phyloP scores from a whole-genome alignment of 2,113 vertebrate genomes.

The Dissostichus mawsoni region DNA sequence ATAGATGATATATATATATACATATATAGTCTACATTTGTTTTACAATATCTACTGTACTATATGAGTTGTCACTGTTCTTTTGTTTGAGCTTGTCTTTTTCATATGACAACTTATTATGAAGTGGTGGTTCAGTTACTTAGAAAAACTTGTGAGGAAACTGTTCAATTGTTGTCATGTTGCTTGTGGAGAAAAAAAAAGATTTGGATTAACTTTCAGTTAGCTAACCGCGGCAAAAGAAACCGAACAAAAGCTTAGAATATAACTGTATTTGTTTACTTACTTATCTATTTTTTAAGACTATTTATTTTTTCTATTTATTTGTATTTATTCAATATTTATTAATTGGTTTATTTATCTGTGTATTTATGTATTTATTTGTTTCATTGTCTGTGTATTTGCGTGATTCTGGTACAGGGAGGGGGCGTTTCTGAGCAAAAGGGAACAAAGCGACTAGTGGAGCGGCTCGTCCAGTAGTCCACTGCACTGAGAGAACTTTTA shows the following conservation, averaged over 20 bases:
- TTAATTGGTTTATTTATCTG: conserved; percentile 78
- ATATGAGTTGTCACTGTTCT: conserved; percentile 99
- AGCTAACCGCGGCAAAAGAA: conserved; percentile 85
- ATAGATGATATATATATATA: conserved; percentile 99
- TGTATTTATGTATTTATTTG: conserved; percentile 86
- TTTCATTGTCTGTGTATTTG: conserved; percentile 88
- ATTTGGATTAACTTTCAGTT: conserved; percentile 84
- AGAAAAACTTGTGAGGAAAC: conserved; percentile 99
- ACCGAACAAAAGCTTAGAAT: conserved; percentile 85
- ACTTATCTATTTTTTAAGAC: conserved; percentile 76
- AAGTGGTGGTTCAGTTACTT: conserved; percentile 99
- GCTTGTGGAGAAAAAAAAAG: conserved; percentile 92
- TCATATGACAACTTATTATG: conserved; percentile 90
- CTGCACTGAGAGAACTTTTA: conserved; percentile 99
- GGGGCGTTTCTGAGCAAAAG: conserved; percentile 96
- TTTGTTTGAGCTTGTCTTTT: conserved; percentile 98
- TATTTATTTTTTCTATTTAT: conserved; percentile 87
- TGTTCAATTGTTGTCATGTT: conserved; percentile 99
- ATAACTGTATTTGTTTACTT: conserved; percentile 82
- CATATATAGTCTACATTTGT: conserved; percentile 99
- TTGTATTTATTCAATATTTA: conserved; percentile 85
- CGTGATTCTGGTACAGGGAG: conserved; percentile 89
- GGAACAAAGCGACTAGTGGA: conserved; percentile 98
- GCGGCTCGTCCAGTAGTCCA: conserved; percentile 96
- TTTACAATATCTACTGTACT: conserved; percentile 97